Conservation (phyloP, 2,888 invertebrate genomes). For the Tineola bisselliella region DNA sequence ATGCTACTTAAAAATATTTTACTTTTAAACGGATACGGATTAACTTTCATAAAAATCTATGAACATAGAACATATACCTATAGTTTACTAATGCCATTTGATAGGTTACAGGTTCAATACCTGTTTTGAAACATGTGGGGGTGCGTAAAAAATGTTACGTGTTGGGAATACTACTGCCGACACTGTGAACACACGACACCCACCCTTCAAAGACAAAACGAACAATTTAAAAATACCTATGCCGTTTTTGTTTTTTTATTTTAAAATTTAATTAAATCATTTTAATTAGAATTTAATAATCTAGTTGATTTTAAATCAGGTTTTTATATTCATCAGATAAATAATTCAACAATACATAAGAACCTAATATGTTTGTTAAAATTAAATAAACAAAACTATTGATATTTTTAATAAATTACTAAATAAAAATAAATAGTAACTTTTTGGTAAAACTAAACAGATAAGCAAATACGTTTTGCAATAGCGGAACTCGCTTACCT, state of each 20-base stretch:
- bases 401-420: not conserved
- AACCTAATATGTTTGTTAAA: not conserved
- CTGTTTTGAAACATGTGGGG: not conserved
- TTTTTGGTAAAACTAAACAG: not conserved
- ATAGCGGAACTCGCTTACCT: not conserved
- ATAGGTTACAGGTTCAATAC: not conserved
- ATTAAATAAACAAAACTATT: not conserved
- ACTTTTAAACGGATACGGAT: too few species aligned
- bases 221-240: not conserved
- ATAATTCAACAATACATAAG: not conserved
- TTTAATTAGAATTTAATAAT: too few species aligned
- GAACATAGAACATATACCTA: not conserved
- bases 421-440: not conserved
- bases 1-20: too few species aligned
- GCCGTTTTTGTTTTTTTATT: not conserved
- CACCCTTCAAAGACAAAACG: not conserved
- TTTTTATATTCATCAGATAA: not conserved
- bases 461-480: not conserved
- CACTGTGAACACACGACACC: not conserved
- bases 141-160: conserved; percentile 44
- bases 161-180: conserved; percentile 29
- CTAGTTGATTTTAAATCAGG: too few species aligned
- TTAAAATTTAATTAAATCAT: not conserved
- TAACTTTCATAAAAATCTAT: not conserved
- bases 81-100: not conserved